Evolutionary conservation across 2,888 invertebrate species (phyloP).

Genomic region (Amiota minor): DNA sequence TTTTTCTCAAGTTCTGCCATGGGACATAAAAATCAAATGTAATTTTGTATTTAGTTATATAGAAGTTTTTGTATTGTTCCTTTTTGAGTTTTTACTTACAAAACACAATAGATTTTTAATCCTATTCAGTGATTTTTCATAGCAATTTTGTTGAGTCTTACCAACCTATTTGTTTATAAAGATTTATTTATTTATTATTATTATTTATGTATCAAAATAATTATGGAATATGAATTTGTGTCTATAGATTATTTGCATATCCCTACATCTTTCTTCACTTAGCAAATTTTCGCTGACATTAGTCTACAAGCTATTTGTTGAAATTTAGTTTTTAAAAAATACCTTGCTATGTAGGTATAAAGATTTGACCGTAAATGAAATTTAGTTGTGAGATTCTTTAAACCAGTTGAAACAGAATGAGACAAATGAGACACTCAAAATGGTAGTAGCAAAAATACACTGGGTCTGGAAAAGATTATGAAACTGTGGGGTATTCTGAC

Average conservation of each 20-base stretch:
- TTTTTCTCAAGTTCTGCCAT: conserved; percentile 66
- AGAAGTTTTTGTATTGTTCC: conserved; percentile 50
- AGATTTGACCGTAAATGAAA: too few species aligned
- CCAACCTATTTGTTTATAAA: background rate
- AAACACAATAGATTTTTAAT: conserved; percentile 40
- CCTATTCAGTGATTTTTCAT: conserved; percentile 37
- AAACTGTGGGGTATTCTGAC: too few species aligned
- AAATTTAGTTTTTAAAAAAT: too few species aligned
- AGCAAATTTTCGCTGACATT: conserved; percentile 8
- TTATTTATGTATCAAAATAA: conserved; percentile 45
- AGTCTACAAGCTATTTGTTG: too few species aligned
- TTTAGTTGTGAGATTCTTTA: too few species aligned
- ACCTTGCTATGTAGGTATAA: too few species aligned
- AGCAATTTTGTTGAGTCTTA: background rate
- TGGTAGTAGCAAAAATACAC: too few species aligned
- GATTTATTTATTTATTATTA: background rate
- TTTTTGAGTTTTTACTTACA: conserved; percentile 32
- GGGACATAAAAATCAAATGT: conserved; percentile 60
- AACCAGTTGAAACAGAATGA: too few species aligned
- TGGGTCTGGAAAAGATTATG: too few species aligned
- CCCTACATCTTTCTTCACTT: conserved; percentile 15
- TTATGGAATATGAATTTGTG: background rate
- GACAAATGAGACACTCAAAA: too few species aligned
- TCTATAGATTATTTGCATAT: background rate
- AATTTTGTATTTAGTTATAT: conserved; percentile 50